Conservation (phyloP, 2,797 vertebrate species). For the Argentina silus region DNA sequence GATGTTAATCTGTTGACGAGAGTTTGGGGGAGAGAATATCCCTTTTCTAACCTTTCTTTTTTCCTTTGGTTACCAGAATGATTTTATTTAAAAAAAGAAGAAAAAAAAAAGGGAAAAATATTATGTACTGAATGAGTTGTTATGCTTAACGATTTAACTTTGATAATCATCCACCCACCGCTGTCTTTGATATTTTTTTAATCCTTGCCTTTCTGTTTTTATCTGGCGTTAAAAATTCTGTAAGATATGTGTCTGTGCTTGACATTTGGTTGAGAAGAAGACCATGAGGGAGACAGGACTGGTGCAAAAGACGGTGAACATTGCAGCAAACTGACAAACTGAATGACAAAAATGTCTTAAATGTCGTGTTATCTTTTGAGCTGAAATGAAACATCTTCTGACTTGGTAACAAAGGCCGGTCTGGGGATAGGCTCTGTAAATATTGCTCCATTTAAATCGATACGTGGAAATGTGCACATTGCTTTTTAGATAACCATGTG, state of each 20-base stretch:
- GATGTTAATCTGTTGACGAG: not conserved
- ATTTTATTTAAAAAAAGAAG: slow-evolving; percentile 38
- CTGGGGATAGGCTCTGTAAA: slow-evolving; percentile 79
- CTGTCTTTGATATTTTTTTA: slow-evolving; percentile 71
- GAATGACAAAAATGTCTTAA: slow-evolving; percentile 62
- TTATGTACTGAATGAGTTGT: slow-evolving; percentile 69
- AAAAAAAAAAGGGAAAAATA: slow-evolving; percentile 44
- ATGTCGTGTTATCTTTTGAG: slow-evolving; percentile 57
- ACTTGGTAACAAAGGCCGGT: slow-evolving; percentile 64
- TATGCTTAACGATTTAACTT: slow-evolving; percentile 72
- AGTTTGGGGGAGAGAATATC: slow-evolving; percentile 30
- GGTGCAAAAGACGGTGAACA: slow-evolving; percentile 69
- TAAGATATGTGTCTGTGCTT: slow-evolving; percentile 74
- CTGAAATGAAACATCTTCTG: slow-evolving; percentile 53
- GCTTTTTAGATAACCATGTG: slow-evolving; percentile 79
- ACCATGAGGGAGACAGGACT: slow-evolving; percentile 70
- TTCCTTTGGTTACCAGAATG: slow-evolving; percentile 68
- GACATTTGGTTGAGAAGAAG: slow-evolving; percentile 72
- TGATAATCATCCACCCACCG: slow-evolving; percentile 70
- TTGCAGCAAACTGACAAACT: slow-evolving; percentile 63
- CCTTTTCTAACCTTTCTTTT: slow-evolving; percentile 61
- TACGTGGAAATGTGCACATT: slow-evolving; percentile 77
- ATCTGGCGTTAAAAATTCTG: slow-evolving; percentile 72
- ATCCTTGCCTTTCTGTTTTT: slow-evolving; percentile 66
- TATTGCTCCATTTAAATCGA: slow-evolving; percentile 79